Base-by-base conservation (phyloP, 2,113 vertebrate species). In the Neopipo cinnamomea region DNA sequence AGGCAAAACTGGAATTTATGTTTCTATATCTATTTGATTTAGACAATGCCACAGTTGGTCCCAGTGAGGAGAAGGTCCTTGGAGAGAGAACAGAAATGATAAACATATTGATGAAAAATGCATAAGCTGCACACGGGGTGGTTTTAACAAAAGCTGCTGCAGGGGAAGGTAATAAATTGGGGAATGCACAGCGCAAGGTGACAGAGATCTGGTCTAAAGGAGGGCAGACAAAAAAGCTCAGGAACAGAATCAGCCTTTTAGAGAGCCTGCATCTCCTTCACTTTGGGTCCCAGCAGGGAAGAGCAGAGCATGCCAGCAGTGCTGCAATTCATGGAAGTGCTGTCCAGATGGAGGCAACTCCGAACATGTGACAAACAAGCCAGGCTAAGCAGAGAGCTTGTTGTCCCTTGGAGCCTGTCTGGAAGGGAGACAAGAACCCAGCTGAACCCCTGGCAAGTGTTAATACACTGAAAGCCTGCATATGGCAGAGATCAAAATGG, bases 21-120 rank as follows among this genome's bases (percentile, higher is more conserved):
- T 89, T 90, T 77, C 71, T 55, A 0, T 90, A 39, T 70, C 42
- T 77, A 16, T 91, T 66, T 88, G 78, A 42, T 96, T 93, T 88
- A 74, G 55, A 90, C 47, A 85, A 22, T 80, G 31, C 75, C 72
- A 91, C 39, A 77, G 27, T 94, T 85, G 79, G 63, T 93, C 75
- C 35, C 72, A 74, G 12, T 35, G 81, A 91, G 68, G 53, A 83
- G 56, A 76, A 76, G 25, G 68, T 86, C 85, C 79, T 93, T 88
- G 59, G 82, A 84, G 92, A 85, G 67, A 67, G 68, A 91, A 75
- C 24, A 89, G 56, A 95, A 88, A 71, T 83, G 24, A 73, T 90
- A 73, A 93, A 80, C 63, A 62, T 68, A 28, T 37, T 74, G 74
- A 91, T 93, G 85, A 93, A 95, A 93, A 92, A 92, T 91, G 84